Percentiles rank a stretch among this genome's conserved stretches.
Conservation (phyloP, 2,797 vertebrate genomes). For the Bradypodion ventrale region DNA sequence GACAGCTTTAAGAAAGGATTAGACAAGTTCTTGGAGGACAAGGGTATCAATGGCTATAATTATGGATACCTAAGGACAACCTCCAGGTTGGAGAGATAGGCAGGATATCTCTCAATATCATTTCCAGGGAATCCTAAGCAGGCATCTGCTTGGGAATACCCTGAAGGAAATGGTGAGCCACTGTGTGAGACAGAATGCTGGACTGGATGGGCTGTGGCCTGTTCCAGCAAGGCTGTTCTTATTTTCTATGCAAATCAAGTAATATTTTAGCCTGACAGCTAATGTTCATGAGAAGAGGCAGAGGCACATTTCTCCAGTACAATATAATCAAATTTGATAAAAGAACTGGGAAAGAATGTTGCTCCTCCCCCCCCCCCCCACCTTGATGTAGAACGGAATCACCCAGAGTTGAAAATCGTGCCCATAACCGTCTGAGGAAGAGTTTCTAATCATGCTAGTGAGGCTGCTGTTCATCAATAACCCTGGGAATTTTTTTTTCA, state of each 20-base stretch:
- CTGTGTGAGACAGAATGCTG: too few relatives aligned
- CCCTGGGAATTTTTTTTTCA: conserved; percentile 1
- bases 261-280: neutral
- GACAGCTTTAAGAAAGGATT: too few relatives aligned
- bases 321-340: neutral
- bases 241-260: neutral
- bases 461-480: neutral
- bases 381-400: neutral
- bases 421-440: neutral
- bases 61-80: too few relatives aligned
- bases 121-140: too few relatives aligned
- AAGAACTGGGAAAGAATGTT: neutral
- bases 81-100: too few relatives aligned
- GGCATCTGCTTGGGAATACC: too few relatives aligned
- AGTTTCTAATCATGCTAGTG: neutral
- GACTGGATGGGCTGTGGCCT: too few relatives aligned
- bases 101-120: too few relatives aligned
- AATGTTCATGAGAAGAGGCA: neutral
- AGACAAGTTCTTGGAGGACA: too few relatives aligned
- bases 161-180: too few relatives aligned
- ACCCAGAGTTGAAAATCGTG: neutral
- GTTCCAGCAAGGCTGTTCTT: too few relatives aligned
- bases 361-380: neutral
- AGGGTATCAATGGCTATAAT: too few relatives aligned
- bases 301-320: neutral